Evolutionary conservation across 2,797 vertebrate genomes (phyloP).

Genomic region (Antennarius maculatus): DNA sequence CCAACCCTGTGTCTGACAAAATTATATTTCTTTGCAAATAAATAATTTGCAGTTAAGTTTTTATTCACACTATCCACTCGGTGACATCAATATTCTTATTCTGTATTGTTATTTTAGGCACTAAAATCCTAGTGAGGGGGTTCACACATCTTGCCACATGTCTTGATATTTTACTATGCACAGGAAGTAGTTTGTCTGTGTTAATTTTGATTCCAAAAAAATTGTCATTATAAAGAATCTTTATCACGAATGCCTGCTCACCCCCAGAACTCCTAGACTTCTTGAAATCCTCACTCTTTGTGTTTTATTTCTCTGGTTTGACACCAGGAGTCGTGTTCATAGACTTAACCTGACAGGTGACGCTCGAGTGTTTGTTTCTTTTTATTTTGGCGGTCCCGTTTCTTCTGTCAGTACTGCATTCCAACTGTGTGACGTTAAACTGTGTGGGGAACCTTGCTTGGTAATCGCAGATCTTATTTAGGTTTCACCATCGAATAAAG

Average conservation of each 20-base stretch:
- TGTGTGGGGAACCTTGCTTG: slow-evolving; percentile 89
- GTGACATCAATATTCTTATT: too few relatives aligned
- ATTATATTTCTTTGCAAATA: too few relatives aligned
- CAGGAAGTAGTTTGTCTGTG: slow-evolving; percentile 21
- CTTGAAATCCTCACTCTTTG: slow-evolving; percentile 15
- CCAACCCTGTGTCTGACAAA: too few relatives aligned
- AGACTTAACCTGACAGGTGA: slow-evolving; percentile 37
- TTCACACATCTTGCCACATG: slow-evolving; percentile 18
- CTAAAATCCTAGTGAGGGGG: neutral
- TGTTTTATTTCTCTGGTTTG: slow-evolving; percentile 25
- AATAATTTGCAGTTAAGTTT: too few relatives aligned
- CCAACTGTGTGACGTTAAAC: slow-evolving; percentile 84
- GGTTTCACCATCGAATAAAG: slow-evolving; percentile 95
- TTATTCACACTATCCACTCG: too few relatives aligned
- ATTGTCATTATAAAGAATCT: slow-evolving; percentile 10
- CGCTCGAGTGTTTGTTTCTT: slow-evolving; percentile 43
- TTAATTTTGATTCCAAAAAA: slow-evolving; percentile 35
- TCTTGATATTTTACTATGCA: slow-evolving; percentile 15
- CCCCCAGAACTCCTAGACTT: slow-evolving; percentile 26
- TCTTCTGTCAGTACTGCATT: slow-evolving; percentile 90
- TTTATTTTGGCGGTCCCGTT: slow-evolving; percentile 61
- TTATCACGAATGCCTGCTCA: slow-evolving; percentile 33
- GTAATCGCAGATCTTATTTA: slow-evolving; percentile 88
- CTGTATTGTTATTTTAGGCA: too few relatives aligned
- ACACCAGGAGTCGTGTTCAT: slow-evolving; percentile 32